Conservation (phyloP, 2,113 vertebrate genomes). For the Sminthopsis crassicaudata region DNA sequence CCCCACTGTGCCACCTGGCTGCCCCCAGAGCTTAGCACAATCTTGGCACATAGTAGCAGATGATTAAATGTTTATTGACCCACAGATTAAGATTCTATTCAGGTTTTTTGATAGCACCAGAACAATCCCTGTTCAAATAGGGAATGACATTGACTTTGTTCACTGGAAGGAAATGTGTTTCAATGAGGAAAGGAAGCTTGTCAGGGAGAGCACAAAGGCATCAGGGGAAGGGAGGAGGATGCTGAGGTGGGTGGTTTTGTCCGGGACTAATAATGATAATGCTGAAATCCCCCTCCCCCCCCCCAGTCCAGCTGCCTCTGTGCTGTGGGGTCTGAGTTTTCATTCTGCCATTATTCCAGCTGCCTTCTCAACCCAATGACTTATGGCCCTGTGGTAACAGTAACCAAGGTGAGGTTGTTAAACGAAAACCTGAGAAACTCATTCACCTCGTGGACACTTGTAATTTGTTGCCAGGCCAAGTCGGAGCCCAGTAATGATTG, state of each 20-base stretch:
- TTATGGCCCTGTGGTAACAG: constrained; percentile 24
- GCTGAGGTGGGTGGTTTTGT: background rate
- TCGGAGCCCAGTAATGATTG: constrained; percentile 54
- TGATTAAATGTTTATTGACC: background rate
- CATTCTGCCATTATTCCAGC: background rate
- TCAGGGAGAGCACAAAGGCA: background rate
- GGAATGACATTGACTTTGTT: background rate
- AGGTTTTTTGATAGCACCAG: background rate
- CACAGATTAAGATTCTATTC: background rate
- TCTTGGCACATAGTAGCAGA: background rate
- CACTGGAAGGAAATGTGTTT: background rate
- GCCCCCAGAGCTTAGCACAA: background rate
- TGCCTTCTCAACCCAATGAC: background rate
- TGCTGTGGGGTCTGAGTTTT: background rate
- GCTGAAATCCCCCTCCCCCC: background rate
- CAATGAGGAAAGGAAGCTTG: background rate
- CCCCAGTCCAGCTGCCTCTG: background rate
- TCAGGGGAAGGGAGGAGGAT: background rate
- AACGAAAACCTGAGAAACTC: constrained; percentile 61
- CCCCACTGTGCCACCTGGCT: background rate
- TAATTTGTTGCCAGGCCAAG: constrained; percentile 58
- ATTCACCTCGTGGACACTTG: constrained; percentile 62
- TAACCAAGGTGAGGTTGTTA: constrained; percentile 58
- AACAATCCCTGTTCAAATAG: background rate
- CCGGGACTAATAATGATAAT: background rate